These are phyloP conservation scores for Siniperca undulata DNA, from an alignment of 2,797 vertebrate species.

Conservation along the genomic window DNA sequence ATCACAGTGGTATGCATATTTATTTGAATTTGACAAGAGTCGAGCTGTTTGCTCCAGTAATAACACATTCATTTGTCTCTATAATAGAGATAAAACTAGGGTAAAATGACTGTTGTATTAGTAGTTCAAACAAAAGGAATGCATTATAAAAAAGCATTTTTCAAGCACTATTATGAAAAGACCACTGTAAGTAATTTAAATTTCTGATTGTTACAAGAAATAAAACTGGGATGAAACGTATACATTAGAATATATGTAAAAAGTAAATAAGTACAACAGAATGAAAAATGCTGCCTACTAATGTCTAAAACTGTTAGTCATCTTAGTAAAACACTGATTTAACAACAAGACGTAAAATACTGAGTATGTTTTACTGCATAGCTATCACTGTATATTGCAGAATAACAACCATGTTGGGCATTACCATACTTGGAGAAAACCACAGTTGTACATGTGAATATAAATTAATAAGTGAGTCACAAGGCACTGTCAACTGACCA, in stretches of 20 bases:
- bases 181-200: conserved; percentile 4
- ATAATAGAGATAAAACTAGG: conserved; percentile 21
- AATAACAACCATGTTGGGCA: conserved; percentile 36
- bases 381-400: conserved; percentile 64
- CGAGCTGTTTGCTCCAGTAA: conserved; percentile 39
- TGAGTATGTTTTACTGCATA: conserved; percentile 67
- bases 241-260: conserved; percentile 28
- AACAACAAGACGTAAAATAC: conserved; percentile 37
- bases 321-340: conserved; percentile 44
- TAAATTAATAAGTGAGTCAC: conserved; percentile 69
- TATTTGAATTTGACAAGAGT: conserved; percentile 37
- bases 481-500: conserved; percentile 76
- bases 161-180: conserved; percentile 22
- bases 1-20: conserved; percentile 66
- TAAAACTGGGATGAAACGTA: conserved; percentile 16
- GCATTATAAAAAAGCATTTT: conserved; percentile 39
- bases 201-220: conserved; percentile 18
- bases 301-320: conserved; percentile 24
- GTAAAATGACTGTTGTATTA: conserved; percentile 4
- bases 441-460: conserved; percentile 44
- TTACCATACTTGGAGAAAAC: conserved; percentile 26
- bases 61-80: conserved; percentile 68
- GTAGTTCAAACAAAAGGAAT: conserved; percentile 22
- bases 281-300: conserved; percentile 25
- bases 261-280: conserved; percentile 5